Percentiles rank a stretch among this genome's conserved stretches.
Conservation (phyloP, 2,888 invertebrate genomes). For the Drosophila phalerata region DNA sequence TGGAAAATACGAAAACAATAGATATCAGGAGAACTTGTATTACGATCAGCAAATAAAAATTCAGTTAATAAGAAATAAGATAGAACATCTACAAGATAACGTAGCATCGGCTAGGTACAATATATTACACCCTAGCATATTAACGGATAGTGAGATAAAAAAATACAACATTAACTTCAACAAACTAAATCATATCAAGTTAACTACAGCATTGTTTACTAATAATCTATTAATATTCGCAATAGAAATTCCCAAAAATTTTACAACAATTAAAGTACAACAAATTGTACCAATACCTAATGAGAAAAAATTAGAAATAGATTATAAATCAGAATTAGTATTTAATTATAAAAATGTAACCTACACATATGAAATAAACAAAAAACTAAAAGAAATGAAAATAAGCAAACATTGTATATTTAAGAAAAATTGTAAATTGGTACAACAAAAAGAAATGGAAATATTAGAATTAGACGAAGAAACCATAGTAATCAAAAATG, state of each 20-base stretch:
- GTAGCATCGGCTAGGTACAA: conserved; percentile 15
- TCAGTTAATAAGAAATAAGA: conserved; percentile 28
- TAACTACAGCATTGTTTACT: conserved; percentile 20
- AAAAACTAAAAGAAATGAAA: conserved; percentile 17
- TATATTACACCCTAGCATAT: conserved; percentile 11
- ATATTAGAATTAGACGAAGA: conserved; percentile 19
- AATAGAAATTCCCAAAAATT: conserved; percentile 24
- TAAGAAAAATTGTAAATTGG: conserved; percentile 16
- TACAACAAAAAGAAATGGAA: conserved; percentile 21
- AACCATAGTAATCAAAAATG: conserved; percentile 20
- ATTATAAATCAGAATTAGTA: conserved; percentile 19
- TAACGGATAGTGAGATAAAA: conserved; percentile 21
- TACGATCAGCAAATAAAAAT: conserved; percentile 32
- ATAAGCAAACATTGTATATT: conserved; percentile 6
- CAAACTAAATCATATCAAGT: conserved; percentile 27
- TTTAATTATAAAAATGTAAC: conserved; percentile 20
- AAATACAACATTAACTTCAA: conserved; percentile 27
- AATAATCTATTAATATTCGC: conserved; percentile 20
- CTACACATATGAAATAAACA: conserved; percentile 15
- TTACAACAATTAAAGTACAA: conserved; percentile 14
- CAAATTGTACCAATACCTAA: conserved; percentile 28
- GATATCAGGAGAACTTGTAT: conserved; percentile 21
- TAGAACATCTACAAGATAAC: conserved; percentile 33
- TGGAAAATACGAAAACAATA: conserved; percentile 21
- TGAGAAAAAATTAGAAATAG: conserved; percentile 23